Percentiles rank a stretch among this genome's conserved stretches.
These are phyloP conservation scores for Lacerta agilis DNA, from an alignment of 2,797 vertebrate genomes.

Conservation along the genomic window DNA sequence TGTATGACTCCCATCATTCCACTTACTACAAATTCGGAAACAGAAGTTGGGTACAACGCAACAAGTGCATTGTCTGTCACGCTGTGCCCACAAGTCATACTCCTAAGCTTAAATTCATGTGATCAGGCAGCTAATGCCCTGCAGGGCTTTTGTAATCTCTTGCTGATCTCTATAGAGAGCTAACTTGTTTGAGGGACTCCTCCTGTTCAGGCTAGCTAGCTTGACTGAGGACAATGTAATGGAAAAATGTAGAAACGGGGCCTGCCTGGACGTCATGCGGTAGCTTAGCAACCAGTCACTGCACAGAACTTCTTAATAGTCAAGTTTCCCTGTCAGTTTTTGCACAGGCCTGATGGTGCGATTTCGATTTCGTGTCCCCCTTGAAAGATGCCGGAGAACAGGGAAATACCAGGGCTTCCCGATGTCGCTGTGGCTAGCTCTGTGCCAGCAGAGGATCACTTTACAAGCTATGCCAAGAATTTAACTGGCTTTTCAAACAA, in stretches of 20 bases:
- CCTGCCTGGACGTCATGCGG: slow-evolving; percentile 59
- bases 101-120: accelerated
- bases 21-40: not conserved
- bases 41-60: not conserved
- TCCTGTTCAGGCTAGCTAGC: slow-evolving; percentile 31
- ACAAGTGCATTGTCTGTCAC: accelerated
- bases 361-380: not conserved
- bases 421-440: not conserved
- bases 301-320: slow-evolving; percentile 12
- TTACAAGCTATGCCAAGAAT: slow-evolving; percentile 46
- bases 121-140: accelerated
- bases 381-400: slow-evolving; percentile 13
- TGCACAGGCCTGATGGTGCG: accelerated
- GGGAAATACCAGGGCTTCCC: slow-evolving; percentile 64
- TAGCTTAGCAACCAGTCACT: slow-evolving; percentile 60
- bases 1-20: not conserved
- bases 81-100: accelerated
- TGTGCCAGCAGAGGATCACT: slow-evolving; percentile 45
- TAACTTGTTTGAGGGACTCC: slow-evolving; percentile 5
- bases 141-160: slow-evolving; percentile 31
- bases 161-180: slow-evolving; percentile 37
- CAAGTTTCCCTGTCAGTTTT: slow-evolving; percentile 10
- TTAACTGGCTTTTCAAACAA: slow-evolving; percentile 44
- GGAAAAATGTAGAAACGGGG: slow-evolving; percentile 72
- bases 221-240: slow-evolving; percentile 58